These are phyloP conservation scores for Istiophorus platypterus DNA, from an alignment of 2,113 vertebrate species.

Conservation along the genomic window DNA sequence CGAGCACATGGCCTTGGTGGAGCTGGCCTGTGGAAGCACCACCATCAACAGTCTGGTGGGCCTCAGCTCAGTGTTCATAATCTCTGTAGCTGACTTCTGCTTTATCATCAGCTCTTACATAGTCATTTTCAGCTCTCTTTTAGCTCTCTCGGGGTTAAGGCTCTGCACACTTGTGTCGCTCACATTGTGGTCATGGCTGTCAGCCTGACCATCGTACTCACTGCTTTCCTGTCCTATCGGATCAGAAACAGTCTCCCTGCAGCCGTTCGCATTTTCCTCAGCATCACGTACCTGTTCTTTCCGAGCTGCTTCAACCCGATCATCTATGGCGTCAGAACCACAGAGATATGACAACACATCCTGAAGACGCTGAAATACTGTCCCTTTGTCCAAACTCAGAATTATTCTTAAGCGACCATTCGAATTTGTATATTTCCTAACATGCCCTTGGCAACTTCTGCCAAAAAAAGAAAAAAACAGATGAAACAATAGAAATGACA, in stretches of 20 bases:
- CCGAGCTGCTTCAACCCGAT: constrained; percentile 54
- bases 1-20: constrained; percentile 69
- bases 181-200: constrained; percentile 44
- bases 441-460: too few species aligned
- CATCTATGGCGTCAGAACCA: constrained; percentile 54
- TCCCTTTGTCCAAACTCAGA: background rate
- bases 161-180: constrained; percentile 51
- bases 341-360: constrained; percentile 47
- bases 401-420: too few species aligned
- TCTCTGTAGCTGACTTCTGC: constrained; percentile 29
- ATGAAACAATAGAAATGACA: background rate
- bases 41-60: constrained; percentile 40
- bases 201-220: constrained; percentile 3
- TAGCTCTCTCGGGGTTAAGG: constrained; percentile 29
- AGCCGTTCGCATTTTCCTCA: constrained; percentile 17
- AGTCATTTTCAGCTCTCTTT: constrained; percentile 39
- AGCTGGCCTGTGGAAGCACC: constrained; percentile 53
- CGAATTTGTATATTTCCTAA: too few species aligned
- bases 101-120: constrained; percentile 37
- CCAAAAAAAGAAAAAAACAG: too few species aligned
- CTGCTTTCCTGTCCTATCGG: constrained; percentile 49
- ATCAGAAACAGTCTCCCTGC: constrained; percentile 32
- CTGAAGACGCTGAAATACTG: background rate
- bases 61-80: background rate
- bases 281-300: constrained; percentile 51